phyloP scores from a whole-genome alignment of 2,113 vertebrate species.

The Ranitomeya variabilis region DNA sequence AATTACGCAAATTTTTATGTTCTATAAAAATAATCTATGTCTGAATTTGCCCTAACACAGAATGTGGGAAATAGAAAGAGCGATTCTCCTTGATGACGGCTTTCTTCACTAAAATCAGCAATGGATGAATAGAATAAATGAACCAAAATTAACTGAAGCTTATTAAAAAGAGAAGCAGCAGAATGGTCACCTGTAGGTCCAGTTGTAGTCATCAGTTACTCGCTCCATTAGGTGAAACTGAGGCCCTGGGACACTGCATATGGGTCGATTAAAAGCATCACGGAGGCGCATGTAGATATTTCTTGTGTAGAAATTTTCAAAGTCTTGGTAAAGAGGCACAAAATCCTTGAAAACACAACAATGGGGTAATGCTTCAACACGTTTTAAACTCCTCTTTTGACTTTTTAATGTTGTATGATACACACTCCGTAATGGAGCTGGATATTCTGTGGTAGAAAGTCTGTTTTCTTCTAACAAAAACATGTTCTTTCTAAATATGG shows the following conservation, averaged over 20 bases:
- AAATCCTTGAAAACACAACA: slow-evolving; percentile 80
- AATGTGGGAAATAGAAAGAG: too few relatives aligned
- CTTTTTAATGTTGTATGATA: too few relatives aligned
- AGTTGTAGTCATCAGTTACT: slow-evolving; percentile 91
- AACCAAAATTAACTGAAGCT: background rate
- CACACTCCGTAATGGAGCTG: background rate
- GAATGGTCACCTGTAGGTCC: slow-evolving; percentile 83
- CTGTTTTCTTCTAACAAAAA: background rate
- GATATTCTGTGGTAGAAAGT: background rate
- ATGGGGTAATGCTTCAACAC: background rate
- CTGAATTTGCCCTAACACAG: too few relatives aligned
- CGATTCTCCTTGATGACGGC: too few relatives aligned
- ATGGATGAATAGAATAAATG: background rate
- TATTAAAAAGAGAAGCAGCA: background rate
- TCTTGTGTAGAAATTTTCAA: slow-evolving; percentile 92
- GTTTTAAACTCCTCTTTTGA: background rate
- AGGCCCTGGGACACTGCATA: slow-evolving; percentile 87
- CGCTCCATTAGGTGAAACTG: slow-evolving; percentile 88
- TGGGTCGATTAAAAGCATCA: slow-evolving; percentile 90
- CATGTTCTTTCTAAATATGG: background rate
- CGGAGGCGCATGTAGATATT: slow-evolving; percentile 93
- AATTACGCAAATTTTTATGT: too few relatives aligned
- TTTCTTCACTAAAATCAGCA: too few relatives aligned
- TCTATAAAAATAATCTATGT: too few relatives aligned
- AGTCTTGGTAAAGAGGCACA: slow-evolving; percentile 94